Percentiles rank a stretch among this genome's conserved stretches.
These are phyloP conservation scores for Malacoraja senta DNA, from an alignment of 2,797 vertebrate genomes.

Conservation along the genomic window DNA sequence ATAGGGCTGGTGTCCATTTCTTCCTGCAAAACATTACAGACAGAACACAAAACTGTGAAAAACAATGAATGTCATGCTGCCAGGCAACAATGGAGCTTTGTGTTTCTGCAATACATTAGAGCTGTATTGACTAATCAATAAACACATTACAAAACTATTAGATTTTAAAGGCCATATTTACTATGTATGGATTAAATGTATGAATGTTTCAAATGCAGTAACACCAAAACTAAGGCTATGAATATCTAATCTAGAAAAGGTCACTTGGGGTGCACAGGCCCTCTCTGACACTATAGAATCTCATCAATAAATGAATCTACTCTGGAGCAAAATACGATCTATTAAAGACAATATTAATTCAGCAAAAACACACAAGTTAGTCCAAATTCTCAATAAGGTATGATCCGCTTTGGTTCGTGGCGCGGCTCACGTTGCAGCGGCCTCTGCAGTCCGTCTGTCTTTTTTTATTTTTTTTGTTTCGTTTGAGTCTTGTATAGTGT, in stretches of 20 bases:
- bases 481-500: too few relatives aligned
- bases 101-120: not conserved
- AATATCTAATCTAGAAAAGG: not conserved
- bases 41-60: constrained; percentile 32
- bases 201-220: not conserved
- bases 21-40: constrained; percentile 65
- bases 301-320: not conserved
- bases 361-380: not conserved
- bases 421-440: too few relatives aligned
- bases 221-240: not conserved
- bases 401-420: too few relatives aligned
- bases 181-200: not conserved
- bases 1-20: constrained; percentile 98
- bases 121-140: not conserved
- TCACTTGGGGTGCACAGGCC: not conserved
- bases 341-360: not conserved
- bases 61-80: not conserved
- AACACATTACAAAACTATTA: not conserved
- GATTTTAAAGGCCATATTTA: not conserved
- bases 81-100: not conserved
- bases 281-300: not conserved
- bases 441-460: too few relatives aligned
- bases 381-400: not conserved
- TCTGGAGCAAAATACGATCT: not conserved
- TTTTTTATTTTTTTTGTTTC: too few relatives aligned